Percentiles rank a stretch among this genome's conserved stretches.
phyloP scores from a whole-genome alignment of 2,113 vertebrate genomes.

The Cygnus buccinator region DNA sequence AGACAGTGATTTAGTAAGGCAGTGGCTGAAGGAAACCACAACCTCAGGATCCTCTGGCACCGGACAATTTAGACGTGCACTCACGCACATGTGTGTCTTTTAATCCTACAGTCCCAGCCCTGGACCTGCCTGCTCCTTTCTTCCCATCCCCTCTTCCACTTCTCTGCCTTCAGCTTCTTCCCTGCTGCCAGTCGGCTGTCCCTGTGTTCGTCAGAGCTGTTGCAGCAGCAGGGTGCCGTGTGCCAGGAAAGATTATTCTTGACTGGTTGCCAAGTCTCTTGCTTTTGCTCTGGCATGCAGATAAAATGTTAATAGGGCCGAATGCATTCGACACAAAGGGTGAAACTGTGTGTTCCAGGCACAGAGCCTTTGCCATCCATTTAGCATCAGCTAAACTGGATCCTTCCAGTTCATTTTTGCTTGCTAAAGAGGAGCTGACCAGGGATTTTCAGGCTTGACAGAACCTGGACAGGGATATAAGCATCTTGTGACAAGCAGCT shows the following conservation, averaged over 20 bases:
- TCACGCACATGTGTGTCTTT: not conserved
- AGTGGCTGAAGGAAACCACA: not conserved
- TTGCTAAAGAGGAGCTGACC: not conserved
- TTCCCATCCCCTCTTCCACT: not conserved
- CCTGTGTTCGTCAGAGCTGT: not conserved
- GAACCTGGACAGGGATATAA: not conserved
- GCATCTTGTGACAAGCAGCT: not conserved
- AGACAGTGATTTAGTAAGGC: not conserved
- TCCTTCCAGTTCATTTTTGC: not conserved
- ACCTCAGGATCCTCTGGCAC: not conserved
- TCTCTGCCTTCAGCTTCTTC: not conserved
- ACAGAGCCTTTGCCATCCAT: not conserved
- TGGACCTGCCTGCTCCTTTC: not conserved
- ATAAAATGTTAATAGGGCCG: slow-evolving; percentile 49
- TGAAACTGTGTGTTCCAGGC: slow-evolving; percentile 30
- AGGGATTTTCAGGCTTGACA: not conserved
- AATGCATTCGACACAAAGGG: not conserved
- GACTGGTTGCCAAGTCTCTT: slow-evolving; percentile 43
- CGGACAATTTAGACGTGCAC: not conserved
- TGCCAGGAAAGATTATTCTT: slow-evolving; percentile 44
- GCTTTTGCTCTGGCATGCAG: not conserved
- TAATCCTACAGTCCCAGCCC: not conserved
- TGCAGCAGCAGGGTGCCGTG: not conserved
- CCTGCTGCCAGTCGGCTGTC: not conserved
- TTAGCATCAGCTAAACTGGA: not conserved